These are phyloP conservation scores for Ctenomys sociabilis DNA, from an alignment of 2,113 vertebrate species.

Conservation along the genomic window DNA sequence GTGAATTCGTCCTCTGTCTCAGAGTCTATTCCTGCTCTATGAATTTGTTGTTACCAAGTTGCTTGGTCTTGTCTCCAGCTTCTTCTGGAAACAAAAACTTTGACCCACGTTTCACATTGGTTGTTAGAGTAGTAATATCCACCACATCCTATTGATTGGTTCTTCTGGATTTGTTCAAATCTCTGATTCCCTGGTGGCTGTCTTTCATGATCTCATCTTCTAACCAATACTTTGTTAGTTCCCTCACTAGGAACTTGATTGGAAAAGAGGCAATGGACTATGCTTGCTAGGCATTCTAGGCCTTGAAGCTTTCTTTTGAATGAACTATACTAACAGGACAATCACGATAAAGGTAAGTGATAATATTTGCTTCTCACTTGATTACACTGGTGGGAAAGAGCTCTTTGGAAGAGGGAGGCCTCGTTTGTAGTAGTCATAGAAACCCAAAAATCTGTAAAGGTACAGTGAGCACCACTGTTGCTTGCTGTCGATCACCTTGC, in stretches of 20 bases:
- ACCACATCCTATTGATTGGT: background rate
- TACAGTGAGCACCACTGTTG: background rate
- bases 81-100: background rate
- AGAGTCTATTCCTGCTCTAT: background rate
- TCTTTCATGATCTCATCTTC: slow-evolving; percentile 5
- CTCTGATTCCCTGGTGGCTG: background rate
- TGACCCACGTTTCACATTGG: background rate
- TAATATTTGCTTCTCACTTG: background rate
- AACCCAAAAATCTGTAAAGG: background rate
- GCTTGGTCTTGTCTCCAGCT: background rate
- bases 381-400: background rate
- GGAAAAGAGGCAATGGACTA: background rate
- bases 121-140: background rate
- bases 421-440: background rate
- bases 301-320: background rate
- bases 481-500: background rate
- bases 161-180: background rate
- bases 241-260: slow-evolving; percentile 7
- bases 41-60: background rate
- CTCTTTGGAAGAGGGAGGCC: background rate
- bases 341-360: background rate
- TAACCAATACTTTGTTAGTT: background rate
- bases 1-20: background rate
- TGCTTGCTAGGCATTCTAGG: background rate
- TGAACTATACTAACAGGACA: background rate